These are phyloP conservation scores for Myoxocephalus aenaeus DNA, from an alignment of 2,797 vertebrate genomes.

Conservation along the genomic window DNA sequence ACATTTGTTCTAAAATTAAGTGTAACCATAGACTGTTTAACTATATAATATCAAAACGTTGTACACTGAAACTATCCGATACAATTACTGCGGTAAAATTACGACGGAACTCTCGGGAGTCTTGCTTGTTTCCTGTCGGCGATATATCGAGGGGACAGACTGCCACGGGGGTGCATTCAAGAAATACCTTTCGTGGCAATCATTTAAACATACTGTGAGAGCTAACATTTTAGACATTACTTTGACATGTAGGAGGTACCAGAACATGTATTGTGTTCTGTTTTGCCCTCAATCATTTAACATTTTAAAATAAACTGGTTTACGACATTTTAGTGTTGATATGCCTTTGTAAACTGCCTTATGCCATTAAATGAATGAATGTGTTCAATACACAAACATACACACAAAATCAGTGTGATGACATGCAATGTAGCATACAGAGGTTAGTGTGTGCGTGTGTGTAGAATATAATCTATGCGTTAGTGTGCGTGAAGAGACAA, in stretches of 20 bases:
- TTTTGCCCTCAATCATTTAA: not conserved
- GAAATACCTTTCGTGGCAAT: not conserved
- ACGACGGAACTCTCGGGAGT: not conserved
- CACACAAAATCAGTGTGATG: not conserved
- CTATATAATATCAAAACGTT: not conserved
- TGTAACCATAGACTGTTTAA: not conserved
- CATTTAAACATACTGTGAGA: no score
- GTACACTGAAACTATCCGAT: not conserved
- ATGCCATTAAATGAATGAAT: not conserved
- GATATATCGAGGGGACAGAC: fast-evolving
- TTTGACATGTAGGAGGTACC: not conserved
- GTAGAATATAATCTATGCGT: not conserved
- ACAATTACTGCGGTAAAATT: fast-evolving
- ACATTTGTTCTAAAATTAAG: not conserved
- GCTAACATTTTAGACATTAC: not conserved
- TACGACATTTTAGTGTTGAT: no score
- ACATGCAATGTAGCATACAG: not conserved
- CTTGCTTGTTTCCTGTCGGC: slow-evolving; percentile 45
- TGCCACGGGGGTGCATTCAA: slow-evolving; percentile 30
- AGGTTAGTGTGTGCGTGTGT: no score
- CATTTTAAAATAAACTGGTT: no score
- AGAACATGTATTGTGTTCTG: not conserved
- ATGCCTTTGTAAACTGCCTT: not conserved
- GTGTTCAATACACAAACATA: not conserved
- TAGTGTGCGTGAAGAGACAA: not conserved